Evolutionary conservation across 30 jellyfish, hydroid and myxozoan species (phyloP).

Genomic region (Nemopilema nomurai): DNA sequence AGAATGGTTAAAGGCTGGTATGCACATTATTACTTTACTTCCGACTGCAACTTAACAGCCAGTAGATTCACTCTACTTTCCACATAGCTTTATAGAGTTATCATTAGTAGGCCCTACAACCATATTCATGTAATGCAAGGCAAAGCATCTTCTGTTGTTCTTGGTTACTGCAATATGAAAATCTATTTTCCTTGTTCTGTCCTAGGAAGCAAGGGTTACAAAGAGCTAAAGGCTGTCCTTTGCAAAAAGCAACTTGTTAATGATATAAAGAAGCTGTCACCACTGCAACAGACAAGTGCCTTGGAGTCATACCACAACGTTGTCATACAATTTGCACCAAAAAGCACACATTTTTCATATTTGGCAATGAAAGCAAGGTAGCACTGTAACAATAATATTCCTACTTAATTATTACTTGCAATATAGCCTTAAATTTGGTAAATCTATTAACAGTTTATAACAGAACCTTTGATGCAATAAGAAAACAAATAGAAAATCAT

Average conservation of each 20-base stretch:
- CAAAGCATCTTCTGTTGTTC: not conserved
- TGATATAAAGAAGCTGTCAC: slow-evolving; percentile 33
- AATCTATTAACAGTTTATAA: not conserved
- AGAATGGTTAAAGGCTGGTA: slow-evolving; percentile 30
- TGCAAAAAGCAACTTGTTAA: slow-evolving; percentile 19
- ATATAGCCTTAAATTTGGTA: not conserved
- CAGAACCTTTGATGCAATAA: not conserved
- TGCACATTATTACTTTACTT: not conserved
- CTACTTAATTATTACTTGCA: not conserved
- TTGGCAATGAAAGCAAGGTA: slow-evolving; percentile 55
- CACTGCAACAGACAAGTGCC: slow-evolving; percentile 50
- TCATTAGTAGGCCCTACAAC: not conserved
- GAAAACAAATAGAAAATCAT: not conserved
- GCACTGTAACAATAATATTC: not conserved
- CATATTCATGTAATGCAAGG: not conserved
- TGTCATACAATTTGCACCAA: slow-evolving; percentile 35
- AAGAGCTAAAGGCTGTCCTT: slow-evolving; percentile 26
- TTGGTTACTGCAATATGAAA: not conserved
- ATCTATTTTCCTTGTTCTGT: not conserved
- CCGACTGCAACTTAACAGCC: not conserved
- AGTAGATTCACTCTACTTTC: not conserved
- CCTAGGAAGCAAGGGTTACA: slow-evolving; percentile 39
- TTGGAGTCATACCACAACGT: slow-evolving; percentile 34
- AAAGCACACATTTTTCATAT: slow-evolving; percentile 24
- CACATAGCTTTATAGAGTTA: not conserved